These are phyloP conservation scores for Oncorhynchus masou DNA, from an alignment of 2,113 vertebrate species.

Conservation along the genomic window DNA sequence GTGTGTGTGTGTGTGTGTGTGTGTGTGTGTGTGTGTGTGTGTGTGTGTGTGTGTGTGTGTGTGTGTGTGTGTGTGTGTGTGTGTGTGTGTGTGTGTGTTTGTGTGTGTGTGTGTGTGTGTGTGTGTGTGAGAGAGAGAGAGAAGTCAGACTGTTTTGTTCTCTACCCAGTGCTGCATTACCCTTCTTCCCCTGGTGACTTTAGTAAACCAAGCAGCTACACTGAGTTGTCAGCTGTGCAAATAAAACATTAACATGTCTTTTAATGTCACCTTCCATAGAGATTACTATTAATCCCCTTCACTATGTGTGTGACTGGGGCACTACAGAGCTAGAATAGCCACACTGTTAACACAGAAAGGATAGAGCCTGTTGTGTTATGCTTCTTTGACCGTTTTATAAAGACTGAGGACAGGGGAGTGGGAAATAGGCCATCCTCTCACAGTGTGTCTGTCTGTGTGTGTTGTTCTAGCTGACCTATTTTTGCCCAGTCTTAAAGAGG, in stretches of 20 bases:
- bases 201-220: slow-evolving; percentile 15
- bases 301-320: background rate
- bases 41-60: too few relatives aligned
- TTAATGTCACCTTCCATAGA: slow-evolving; percentile 12
- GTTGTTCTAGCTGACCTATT: slow-evolving; percentile 48
- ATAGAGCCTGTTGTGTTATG: background rate
- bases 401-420: background rate
- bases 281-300: slow-evolving; percentile 22
- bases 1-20: too few relatives aligned
- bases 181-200: slow-evolving; percentile 24
- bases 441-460: background rate
- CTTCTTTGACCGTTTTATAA: background rate
- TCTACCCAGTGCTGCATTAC: background rate
- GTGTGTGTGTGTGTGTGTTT: background rate
- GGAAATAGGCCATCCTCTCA: slow-evolving; percentile 37
- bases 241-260: slow-evolving; percentile 16
- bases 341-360: background rate
- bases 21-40: too few relatives aligned
- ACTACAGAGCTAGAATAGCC: background rate
- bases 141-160: background rate
- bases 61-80: background rate
- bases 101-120: background rate
- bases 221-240: slow-evolving; percentile 28
- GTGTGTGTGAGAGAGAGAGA: background rate
- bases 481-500: slow-evolving; percentile 36